These are phyloP conservation scores for Numenius arquata DNA, from an alignment of 2,113 vertebrate species.

Conservation along the genomic window DNA sequence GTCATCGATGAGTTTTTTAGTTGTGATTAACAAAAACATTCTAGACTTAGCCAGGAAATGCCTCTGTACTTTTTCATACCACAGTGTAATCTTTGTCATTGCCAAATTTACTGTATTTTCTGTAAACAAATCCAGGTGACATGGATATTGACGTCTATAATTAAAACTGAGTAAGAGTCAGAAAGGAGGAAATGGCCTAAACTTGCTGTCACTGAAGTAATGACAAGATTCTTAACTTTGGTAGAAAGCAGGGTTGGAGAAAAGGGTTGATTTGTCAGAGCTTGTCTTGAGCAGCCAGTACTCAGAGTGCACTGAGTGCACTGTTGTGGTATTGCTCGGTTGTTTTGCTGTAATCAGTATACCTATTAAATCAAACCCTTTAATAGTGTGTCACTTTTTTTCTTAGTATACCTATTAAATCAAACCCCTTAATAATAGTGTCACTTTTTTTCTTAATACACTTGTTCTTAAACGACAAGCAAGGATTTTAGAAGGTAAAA, in stretches of 20 bases:
- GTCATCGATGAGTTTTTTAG: not conserved
- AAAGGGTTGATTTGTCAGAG: not conserved
- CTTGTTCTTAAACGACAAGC: not conserved
- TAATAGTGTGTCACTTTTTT: not conserved
- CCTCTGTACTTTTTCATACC: constrained; percentile 9
- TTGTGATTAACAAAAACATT: not conserved
- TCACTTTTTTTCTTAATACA: not conserved
- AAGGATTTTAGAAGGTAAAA: not conserved
- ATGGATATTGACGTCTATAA: not conserved
- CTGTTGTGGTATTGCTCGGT: not conserved
- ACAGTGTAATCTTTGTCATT: not conserved
- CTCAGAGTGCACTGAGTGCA: not conserved
- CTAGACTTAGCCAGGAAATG: constrained; percentile 32
- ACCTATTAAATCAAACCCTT: not conserved
- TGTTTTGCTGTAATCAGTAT: not conserved
- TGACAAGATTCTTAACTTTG: not conserved
- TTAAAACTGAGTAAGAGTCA: not conserved
- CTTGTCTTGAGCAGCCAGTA: not conserved
- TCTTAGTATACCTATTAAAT: not conserved
- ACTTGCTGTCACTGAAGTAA: not conserved
- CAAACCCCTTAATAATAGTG: not conserved
- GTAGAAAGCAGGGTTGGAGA: not conserved
- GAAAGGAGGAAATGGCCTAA: not conserved
- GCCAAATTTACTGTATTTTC: not conserved
- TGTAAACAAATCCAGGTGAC: not conserved